A percentile compares a stretch with the other conserved stretches of the same genome.
Evolutionary conservation across 2,113 vertebrate species (phyloP).

Genomic region (Brachionichthys hirsutus): DNA sequence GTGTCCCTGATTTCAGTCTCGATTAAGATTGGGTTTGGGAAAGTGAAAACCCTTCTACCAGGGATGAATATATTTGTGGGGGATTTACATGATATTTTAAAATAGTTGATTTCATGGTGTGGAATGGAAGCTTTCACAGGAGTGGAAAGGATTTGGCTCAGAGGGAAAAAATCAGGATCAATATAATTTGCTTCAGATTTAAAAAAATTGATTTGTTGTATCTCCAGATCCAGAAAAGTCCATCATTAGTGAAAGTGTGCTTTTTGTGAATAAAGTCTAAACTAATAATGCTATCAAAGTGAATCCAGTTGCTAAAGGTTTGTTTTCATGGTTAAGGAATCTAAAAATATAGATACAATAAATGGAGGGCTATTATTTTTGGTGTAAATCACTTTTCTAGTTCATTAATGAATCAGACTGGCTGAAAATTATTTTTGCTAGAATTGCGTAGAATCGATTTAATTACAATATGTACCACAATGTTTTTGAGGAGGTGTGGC

Average conservation of each 20-base stretch:
- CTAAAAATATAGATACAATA: too few species aligned
- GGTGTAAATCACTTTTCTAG: too few species aligned
- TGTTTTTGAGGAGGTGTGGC: neutral
- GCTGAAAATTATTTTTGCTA: neutral
- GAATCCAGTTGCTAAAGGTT: too few species aligned
- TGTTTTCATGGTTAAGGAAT: too few species aligned
- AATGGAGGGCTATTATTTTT: too few species aligned
- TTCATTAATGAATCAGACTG: neutral
- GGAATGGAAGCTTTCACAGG: neutral
- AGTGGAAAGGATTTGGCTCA: neutral
- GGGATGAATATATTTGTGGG: constrained; percentile 13
- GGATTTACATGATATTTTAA: constrained; percentile 10
- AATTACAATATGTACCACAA: constrained; percentile 16
- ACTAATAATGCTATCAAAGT: too few species aligned
- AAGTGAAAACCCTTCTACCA: neutral
- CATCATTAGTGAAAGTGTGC: too few species aligned
- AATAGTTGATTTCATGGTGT: neutral
- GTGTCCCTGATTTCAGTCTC: constrained; percentile 1
- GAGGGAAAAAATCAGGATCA: neutral
- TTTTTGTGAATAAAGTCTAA: too few species aligned
- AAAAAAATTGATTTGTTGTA: neutral
- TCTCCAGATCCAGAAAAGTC: too few species aligned
- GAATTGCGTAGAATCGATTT: constrained; percentile 16
- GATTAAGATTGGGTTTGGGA: constrained; percentile 12
- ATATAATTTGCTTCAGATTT: neutral